A percentile compares a stretch with the other conserved stretches of the same genome.
Evolutionary conservation across 35 echinoderm and acorn worm species (phyloP).

Genomic region (Lytechinus variegatus): DNA sequence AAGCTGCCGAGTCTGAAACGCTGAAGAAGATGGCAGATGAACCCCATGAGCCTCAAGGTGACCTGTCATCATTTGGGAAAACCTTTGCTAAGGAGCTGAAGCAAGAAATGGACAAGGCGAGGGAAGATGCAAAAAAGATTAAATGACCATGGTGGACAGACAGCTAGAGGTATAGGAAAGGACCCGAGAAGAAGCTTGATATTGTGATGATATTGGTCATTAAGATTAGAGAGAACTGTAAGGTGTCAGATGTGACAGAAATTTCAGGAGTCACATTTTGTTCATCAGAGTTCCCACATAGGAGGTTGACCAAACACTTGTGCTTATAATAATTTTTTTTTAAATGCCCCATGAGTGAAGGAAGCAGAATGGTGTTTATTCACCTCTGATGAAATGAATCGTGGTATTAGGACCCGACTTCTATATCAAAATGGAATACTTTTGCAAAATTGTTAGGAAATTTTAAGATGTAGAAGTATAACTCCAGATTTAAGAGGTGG

Average conservation of each 20-base stretch:
- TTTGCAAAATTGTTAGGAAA: too few relatives aligned
- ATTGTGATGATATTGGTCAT: neutral
- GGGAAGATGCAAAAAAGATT: slow-evolving; percentile 68
- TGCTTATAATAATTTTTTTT: too few relatives aligned
- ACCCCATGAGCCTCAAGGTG: slow-evolving; percentile 19
- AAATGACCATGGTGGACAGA: neutral
- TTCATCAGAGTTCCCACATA: too few relatives aligned
- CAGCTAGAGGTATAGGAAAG: neutral
- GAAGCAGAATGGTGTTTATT: too few relatives aligned
- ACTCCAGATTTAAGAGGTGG: too few relatives aligned
- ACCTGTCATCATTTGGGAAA: slow-evolving; percentile 67
- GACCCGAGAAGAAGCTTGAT: neutral
- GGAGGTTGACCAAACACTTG: too few relatives aligned
- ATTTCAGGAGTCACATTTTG: neutral
- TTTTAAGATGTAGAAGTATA: too few relatives aligned
- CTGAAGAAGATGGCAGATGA: slow-evolving; percentile 77
- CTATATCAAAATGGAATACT: too few relatives aligned
- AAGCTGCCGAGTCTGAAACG: slow-evolving; percentile 79
- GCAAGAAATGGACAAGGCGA: slow-evolving; percentile 77
- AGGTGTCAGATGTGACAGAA: neutral
- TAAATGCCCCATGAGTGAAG: too few relatives aligned
- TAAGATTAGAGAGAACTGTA: neutral
- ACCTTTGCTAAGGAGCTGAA: slow-evolving; percentile 87
- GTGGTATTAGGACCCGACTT: too few relatives aligned
- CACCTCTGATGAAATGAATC: too few relatives aligned